phyloP scores from a whole-genome alignment of 2,113 vertebrate species.

The Alectura lathami region DNA sequence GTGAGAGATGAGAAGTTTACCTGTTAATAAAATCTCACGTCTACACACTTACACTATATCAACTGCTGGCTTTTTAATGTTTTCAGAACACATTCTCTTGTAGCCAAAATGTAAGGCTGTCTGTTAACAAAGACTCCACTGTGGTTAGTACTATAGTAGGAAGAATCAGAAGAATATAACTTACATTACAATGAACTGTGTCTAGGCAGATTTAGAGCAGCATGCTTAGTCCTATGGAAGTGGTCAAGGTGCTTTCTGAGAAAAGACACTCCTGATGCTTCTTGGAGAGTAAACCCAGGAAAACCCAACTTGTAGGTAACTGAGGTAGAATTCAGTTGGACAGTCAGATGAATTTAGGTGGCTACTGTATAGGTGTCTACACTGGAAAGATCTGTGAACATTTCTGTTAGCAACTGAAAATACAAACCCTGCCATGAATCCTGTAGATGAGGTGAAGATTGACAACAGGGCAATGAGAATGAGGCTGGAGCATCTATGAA shows the following conservation, averaged over 20 bases:
- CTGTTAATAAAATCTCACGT: neutral
- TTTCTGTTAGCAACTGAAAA: neutral
- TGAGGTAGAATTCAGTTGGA: neutral
- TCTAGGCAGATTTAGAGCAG: neutral
- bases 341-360: neutral
- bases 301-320: neutral
- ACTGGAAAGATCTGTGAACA: neutral
- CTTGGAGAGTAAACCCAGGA: neutral
- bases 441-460: neutral
- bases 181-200: neutral
- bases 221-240: neutral
- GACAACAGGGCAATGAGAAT: neutral
- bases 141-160: neutral
- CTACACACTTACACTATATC: neutral
- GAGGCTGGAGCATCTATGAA: neutral
- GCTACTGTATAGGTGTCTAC: neutral
- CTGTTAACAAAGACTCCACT: neutral
- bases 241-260: neutral
- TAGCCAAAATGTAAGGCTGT: neutral
- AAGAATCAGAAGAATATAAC: neutral
- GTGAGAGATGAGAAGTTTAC: neutral
- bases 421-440: neutral
- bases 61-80: neutral
- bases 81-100: neutral
- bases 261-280: neutral